These are phyloP conservation scores for Cataglyphis hispanica DNA, from an alignment of 1,140 invertebrate genomes.

Conservation along the genomic window DNA sequence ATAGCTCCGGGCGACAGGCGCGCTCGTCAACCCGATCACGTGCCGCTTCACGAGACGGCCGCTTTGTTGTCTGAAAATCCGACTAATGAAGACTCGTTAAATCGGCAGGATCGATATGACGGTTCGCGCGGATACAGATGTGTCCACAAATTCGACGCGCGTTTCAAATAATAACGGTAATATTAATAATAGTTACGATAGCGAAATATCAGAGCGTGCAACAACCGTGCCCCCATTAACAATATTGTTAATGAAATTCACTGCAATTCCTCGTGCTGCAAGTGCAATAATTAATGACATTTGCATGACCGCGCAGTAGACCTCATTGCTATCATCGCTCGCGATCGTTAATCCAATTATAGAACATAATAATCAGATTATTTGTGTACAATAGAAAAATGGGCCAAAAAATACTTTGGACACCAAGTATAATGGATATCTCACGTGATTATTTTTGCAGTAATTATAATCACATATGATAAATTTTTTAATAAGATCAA, in stretches of 20 bases:
- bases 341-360: slow-evolving; percentile 44
- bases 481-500: slow-evolving; percentile 15
- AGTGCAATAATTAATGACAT: slow-evolving; percentile 59
- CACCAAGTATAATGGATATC: background rate
- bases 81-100: slow-evolving; percentile 65
- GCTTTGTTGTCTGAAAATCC: slow-evolving; percentile 69
- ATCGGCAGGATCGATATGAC: slow-evolving; percentile 56
- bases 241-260: slow-evolving; percentile 55
- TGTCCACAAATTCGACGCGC: slow-evolving; percentile 6
- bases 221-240: slow-evolving; percentile 40
- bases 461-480: background rate
- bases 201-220: slow-evolving; percentile 31
- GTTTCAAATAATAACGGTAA: slow-evolving; percentile 38
- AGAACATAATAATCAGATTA: slow-evolving; percentile 29
- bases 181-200: slow-evolving; percentile 60
- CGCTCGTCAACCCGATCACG: slow-evolving; percentile 69
- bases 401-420: slow-evolving; percentile 12
- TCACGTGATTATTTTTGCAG: background rate
- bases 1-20: slow-evolving; percentile 39
- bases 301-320: slow-evolving; percentile 3
- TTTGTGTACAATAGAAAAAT: background rate
- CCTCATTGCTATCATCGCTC: slow-evolving; percentile 41
- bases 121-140: slow-evolving; percentile 26
- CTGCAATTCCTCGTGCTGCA: slow-evolving; percentile 38
- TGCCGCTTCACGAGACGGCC: slow-evolving; percentile 36